Conservation (phyloP, 2,797 vertebrate genomes). For the Gymnoscopelus braueri region DNA sequence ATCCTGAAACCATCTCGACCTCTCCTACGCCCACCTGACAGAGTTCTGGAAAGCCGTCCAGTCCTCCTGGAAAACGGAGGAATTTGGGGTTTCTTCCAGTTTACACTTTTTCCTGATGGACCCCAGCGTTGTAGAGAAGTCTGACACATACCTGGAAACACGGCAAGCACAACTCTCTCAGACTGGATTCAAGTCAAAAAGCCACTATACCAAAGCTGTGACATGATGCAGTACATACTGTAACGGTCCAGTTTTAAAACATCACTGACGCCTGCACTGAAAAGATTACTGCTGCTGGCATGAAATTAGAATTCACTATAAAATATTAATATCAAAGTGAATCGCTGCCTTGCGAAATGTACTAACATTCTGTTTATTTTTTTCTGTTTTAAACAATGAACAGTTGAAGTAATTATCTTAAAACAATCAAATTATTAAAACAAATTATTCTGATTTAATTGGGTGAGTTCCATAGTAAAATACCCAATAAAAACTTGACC, state of each 20-base stretch:
- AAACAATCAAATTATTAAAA: too few relatives aligned
- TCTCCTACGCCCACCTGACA: conserved; percentile 82
- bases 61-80: conserved; percentile 92
- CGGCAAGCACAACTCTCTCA: background rate
- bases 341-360: too few relatives aligned
- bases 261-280: background rate
- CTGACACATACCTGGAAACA: conserved; percentile 87
- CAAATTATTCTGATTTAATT: too few relatives aligned
- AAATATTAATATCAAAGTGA: too few relatives aligned
- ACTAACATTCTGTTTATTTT: too few relatives aligned
- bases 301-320: background rate
- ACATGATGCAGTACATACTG: too few relatives aligned
- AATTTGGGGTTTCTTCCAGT: conserved; percentile 86
- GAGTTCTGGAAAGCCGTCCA: conserved; percentile 97
- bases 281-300: background rate
- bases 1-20: background rate
- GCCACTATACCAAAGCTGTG: background rate
- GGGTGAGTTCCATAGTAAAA: too few relatives aligned
- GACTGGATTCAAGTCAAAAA: too few relatives aligned
- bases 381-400: too few relatives aligned
- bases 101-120: conserved; percentile 94
- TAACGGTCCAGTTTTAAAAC: too few relatives aligned
- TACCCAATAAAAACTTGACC: too few relatives aligned
- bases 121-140: conserved; percentile 92
- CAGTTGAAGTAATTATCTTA: too few relatives aligned